phyloP scores from a whole-genome alignment of 2,888 invertebrate species.

The Odontothrips loti region DNA sequence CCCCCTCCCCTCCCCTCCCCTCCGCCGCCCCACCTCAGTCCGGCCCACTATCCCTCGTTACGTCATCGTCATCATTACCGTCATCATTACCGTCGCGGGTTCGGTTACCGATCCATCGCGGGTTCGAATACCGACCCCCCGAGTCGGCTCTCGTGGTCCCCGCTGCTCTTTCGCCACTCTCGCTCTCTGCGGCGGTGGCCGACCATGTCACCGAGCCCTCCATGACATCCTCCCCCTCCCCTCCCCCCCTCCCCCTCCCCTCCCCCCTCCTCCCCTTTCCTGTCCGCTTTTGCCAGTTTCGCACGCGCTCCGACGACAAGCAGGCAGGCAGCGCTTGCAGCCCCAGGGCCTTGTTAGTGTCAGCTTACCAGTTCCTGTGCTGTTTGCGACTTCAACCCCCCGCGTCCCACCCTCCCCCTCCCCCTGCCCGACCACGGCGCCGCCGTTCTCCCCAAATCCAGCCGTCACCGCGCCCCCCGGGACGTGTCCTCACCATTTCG shows the following conservation, averaged over 20 bases:
- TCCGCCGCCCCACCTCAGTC: background rate
- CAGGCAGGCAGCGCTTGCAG: background rate
- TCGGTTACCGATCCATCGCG: too few relatives aligned
- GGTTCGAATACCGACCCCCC: too few relatives aligned
- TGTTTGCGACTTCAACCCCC: background rate
- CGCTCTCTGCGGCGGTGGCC: background rate
- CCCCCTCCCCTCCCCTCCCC: background rate
- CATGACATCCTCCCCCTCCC: background rate
- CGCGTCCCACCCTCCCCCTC: background rate
- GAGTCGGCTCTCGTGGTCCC: too few relatives aligned
- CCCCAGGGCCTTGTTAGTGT: conserved; percentile 24
- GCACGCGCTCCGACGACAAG: too few relatives aligned
- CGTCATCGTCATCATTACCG: too few relatives aligned
- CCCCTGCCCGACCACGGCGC: background rate
- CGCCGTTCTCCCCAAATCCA: background rate
- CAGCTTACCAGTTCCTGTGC: conserved; percentile 18
- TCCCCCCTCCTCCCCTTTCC: too few relatives aligned
- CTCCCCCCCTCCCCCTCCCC: too few relatives aligned
- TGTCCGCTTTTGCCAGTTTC: too few relatives aligned
- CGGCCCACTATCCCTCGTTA: too few relatives aligned
- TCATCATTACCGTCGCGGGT: too few relatives aligned
- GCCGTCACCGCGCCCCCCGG: background rate
- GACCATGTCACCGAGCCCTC: background rate
- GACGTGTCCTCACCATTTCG: conserved; percentile 19
- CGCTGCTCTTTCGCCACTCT: background rate